These are phyloP conservation scores for Phymastichus coffea DNA, from an alignment of 1,140 invertebrate species.

Conservation along the genomic window DNA sequence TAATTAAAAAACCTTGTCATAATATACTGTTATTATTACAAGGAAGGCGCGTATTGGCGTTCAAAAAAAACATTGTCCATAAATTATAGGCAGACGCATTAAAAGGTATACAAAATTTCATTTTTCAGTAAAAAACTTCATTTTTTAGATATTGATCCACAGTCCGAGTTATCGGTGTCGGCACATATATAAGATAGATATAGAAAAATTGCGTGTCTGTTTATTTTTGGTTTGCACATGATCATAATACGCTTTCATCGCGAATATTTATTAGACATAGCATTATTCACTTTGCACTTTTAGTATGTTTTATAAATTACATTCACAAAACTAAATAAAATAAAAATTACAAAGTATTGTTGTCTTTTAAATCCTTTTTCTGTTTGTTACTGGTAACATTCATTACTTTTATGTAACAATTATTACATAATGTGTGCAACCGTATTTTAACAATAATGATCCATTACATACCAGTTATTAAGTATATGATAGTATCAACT, in stretches of 20 bases:
- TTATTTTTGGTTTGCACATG: constrained; percentile 5
- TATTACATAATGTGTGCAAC: constrained; percentile 15
- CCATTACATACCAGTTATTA: constrained; percentile 24
- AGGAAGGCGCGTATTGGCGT: neutral
- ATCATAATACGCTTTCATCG: constrained; percentile 5
- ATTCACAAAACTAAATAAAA: constrained; percentile 17
- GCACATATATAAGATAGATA: neutral
- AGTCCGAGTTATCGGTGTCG: constrained; percentile 3
- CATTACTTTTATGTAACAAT: constrained; percentile 23
- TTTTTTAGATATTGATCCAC: constrained; percentile 9
- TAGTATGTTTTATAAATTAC: constrained; percentile 17
- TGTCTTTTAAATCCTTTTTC: constrained; percentile 2
- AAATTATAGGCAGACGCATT: neutral
- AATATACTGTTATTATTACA: neutral
- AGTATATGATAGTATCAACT: constrained; percentile 13
- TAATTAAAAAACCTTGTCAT: neutral
- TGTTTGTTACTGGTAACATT: constrained; percentile 25
- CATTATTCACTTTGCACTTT: constrained; percentile 6
- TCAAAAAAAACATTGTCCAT: neutral
- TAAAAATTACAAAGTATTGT: constrained; percentile 10
- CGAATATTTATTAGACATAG: constrained; percentile 4
- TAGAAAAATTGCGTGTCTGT: constrained; percentile 14
- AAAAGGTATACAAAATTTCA: neutral
- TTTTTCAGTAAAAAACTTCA: neutral
- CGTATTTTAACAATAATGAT: constrained; percentile 10